These are phyloP conservation scores for Selene dorsalis DNA, from an alignment of 2,797 vertebrate genomes.

Conservation along the genomic window DNA sequence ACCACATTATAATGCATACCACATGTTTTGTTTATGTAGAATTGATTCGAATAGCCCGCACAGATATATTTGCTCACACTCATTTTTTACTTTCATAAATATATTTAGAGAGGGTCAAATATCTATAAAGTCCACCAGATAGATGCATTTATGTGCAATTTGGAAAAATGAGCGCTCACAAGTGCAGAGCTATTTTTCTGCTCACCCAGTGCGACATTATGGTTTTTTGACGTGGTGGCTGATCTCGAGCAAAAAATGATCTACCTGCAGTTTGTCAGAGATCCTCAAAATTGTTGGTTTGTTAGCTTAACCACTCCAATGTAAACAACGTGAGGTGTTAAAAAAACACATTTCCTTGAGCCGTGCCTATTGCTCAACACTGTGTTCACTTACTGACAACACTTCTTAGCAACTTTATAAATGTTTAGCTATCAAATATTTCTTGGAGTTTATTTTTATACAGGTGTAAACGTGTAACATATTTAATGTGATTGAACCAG, in stretches of 20 bases:
- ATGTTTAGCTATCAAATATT: neutral
- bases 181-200: neutral
- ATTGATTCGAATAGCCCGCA: neutral
- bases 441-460: conserved; percentile 40
- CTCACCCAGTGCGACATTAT: neutral
- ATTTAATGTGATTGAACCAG: conserved; percentile 18
- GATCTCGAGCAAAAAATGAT: conserved; percentile 9
- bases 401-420: neutral
- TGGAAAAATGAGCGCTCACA: neutral
- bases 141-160: neutral
- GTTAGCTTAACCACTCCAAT: neutral
- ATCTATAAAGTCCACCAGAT: neutral
- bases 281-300: conserved; percentile 3
- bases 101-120: neutral
- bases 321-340: conserved; percentile 20
- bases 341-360: neutral
- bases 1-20: neutral
- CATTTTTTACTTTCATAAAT: conserved; percentile 11
- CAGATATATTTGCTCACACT: neutral
- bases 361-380: neutral
- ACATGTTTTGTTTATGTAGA: neutral
- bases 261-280: conserved; percentile 3
- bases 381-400: conserved; percentile 11
- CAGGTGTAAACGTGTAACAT: neutral
- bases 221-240: neutral